Base-by-base conservation (phyloP, 1,140 invertebrate species). In the Brachionus koreanus region DNA sequence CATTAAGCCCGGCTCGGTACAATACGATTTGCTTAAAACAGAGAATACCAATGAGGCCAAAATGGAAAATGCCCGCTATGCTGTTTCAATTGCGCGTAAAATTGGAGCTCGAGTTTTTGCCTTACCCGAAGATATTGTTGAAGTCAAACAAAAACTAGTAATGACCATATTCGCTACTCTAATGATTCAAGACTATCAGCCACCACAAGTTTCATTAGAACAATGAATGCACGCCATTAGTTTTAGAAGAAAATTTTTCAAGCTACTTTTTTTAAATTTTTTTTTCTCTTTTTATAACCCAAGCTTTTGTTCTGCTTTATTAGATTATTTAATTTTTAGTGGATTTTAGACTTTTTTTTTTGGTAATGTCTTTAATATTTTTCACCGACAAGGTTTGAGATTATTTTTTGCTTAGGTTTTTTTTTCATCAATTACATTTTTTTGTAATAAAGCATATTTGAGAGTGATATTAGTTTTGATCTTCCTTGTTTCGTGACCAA, bases 131-230 rank as follows among this genome's bases (percentile, higher is more conserved):
- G 97, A 99, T 89, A 98, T 99, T 85, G 94, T 95, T 3, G 96
- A 99, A 90, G 92, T 97, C 1, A 98, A 98, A 88, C 94, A 92
- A 35, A 99, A 98, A 90, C 97, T 99, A 96, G 93, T 99, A 25
- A 96, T 99, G 95, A 99, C 97, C 5, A 94, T 98, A 63, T 99
- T 98, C 90, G 96, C 97, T 29, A 98, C 96, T 87, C 91, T 99
- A 83, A 98, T 99, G 97, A 79, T 79, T 25, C 49, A 79, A 61
- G 76, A 79, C 33, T 79, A 79, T 61, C 76, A 79, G 35, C 76
- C 76, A 19, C 76, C 35, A 19, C 76, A 79, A 65, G 16, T 79
- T 12, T 61, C 76, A 9, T 25, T 79, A 23, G 76, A 65, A 42
- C 33, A 79, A 79, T 57, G 49, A 57, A 57, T 57, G 49, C 49